Percentiles rank a stretch among this genome's conserved stretches.
phyloP scores from a whole-genome alignment of 64 coral and sea anemone genomes.

The Montipora sp. region DNA sequence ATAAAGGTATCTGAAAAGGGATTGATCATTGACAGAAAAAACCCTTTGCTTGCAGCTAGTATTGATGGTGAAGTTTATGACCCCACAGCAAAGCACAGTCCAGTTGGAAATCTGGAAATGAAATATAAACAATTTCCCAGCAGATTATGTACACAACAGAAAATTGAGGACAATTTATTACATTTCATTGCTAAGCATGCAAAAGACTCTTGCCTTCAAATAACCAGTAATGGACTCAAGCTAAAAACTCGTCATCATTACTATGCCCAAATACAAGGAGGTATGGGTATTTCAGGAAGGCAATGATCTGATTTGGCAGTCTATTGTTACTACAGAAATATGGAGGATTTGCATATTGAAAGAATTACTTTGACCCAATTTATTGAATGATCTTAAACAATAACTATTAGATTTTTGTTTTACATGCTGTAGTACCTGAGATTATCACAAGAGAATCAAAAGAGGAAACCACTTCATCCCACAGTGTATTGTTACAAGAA shows the following conservation, averaged over 20 bases:
- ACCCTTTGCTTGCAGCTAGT: too few species aligned
- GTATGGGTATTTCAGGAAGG: background rate
- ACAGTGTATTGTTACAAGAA: too few species aligned
- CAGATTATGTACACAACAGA: background rate
- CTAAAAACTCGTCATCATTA: constrained; percentile 45
- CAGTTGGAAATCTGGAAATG: constrained; percentile 1
- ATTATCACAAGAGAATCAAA: too few species aligned
- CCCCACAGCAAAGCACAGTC: constrained; percentile 5
- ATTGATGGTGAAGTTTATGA: constrained; percentile 7
- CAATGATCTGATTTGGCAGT: too few species aligned
- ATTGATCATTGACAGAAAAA: too few species aligned
- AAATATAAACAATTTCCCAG: background rate
- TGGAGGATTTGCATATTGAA: constrained; percentile 7
- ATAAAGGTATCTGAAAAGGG: too few species aligned
- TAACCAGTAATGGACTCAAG: constrained; percentile 2
- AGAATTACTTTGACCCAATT: too few species aligned
- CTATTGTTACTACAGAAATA: background rate
- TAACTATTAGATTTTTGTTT: too few species aligned
- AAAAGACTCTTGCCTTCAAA: constrained; percentile 44
- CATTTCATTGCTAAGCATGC: background rate
- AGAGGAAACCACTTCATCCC: too few species aligned
- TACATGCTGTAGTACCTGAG: too few species aligned
- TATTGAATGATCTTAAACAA: background rate
- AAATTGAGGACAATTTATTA: too few species aligned
- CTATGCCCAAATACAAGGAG: constrained; percentile 39